Evolutionary conservation across 2,888 invertebrate genomes (phyloP).

Genomic region (Hartigia nigra): DNA sequence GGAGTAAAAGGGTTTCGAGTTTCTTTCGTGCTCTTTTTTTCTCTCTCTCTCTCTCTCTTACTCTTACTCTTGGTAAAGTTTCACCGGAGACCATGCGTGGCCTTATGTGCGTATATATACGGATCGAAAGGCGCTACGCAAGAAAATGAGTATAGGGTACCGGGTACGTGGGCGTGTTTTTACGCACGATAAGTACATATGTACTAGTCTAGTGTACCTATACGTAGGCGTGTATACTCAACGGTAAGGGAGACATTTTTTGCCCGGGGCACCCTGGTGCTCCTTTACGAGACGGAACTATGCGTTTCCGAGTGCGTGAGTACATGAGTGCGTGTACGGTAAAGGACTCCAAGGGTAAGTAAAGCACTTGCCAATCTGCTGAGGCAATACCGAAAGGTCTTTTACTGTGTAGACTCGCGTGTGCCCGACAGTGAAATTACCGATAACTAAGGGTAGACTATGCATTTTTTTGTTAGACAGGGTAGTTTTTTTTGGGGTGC

Average conservation of each 20-base stretch:
- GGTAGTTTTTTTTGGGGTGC: not conserved
- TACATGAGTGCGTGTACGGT: not conserved
- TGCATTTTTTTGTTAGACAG: not conserved
- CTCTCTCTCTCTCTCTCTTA: not conserved
- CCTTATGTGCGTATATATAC: not conserved
- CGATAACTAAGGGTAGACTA: not conserved
- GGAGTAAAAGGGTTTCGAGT: slow-evolving; percentile 1
- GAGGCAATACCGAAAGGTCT: not conserved
- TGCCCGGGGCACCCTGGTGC: not conserved
- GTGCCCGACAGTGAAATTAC: not conserved
- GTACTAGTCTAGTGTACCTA: not conserved
- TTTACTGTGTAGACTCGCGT: not conserved
- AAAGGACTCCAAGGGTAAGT: not conserved
- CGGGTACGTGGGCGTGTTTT: not conserved
- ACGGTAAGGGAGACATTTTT: not conserved
- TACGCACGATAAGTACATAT: not conserved
- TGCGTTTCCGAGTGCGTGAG: not conserved
- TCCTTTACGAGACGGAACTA: not conserved
- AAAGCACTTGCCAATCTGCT: not conserved
- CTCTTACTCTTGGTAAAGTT: not conserved
- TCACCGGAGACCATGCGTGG: not conserved
- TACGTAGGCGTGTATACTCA: not conserved
- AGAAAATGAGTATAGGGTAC: not conserved
- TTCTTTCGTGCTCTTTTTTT: not conserved
- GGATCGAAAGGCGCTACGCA: not conserved